Evolutionary conservation across 1,140 invertebrate species (phyloP).

Genomic region (Cecropterus lyciades): DNA sequence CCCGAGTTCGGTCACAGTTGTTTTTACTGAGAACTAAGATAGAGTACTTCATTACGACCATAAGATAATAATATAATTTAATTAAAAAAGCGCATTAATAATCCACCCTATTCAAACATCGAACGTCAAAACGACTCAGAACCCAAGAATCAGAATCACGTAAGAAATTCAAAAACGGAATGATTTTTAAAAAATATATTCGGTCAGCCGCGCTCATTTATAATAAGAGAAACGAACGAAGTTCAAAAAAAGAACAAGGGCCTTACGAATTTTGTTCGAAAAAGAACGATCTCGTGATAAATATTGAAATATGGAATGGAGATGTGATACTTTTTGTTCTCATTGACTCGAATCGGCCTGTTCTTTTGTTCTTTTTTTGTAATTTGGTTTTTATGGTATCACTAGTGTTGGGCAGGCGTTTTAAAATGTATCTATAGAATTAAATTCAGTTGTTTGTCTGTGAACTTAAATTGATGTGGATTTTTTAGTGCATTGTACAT

Average conservation of each 20-base stretch:
- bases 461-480: background rate
- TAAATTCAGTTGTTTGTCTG: background rate
- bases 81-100: background rate
- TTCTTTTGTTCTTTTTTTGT: background rate
- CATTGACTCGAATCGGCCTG: slow-evolving; percentile 9
- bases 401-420: background rate
- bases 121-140: slow-evolving; percentile 37
- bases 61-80: background rate
- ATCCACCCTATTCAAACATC: slow-evolving; percentile 25
- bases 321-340: slow-evolving; percentile 59
- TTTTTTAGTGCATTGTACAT: background rate
- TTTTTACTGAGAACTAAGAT: too few species aligned
- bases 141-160: slow-evolving; percentile 43
- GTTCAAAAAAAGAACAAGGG: slow-evolving; percentile 52
- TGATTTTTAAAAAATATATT: slow-evolving; percentile 71
- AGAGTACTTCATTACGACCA: too few species aligned
- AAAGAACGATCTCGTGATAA: slow-evolving; percentile 78
- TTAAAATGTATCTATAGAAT: too few species aligned
- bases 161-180: slow-evolving; percentile 65
- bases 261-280: slow-evolving; percentile 75
- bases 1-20: too few species aligned
- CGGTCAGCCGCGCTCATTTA: slow-evolving; percentile 63
- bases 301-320: slow-evolving; percentile 80
- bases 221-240: slow-evolving; percentile 67
- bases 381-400: background rate